A percentile compares a stretch with the other conserved stretches of the same genome.
Evolutionary conservation across 2,888 invertebrate genomes (phyloP).

Genomic region (Parnassius mnemosyne): DNA sequence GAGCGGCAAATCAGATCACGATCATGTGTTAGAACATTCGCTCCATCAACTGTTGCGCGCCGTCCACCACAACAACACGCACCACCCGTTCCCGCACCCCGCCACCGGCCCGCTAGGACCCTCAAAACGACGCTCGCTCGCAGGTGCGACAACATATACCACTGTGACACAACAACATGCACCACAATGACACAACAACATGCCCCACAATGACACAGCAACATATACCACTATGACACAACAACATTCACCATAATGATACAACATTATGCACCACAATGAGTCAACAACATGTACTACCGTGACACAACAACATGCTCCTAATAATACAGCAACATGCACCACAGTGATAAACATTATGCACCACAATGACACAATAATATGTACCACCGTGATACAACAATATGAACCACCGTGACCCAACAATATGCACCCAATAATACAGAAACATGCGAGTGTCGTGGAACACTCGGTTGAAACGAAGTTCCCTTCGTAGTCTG

Average conservation of each 20-base stretch:
- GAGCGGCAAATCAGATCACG: conserved; percentile 86
- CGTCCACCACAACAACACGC: conserved; percentile 94
- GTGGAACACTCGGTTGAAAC: no score
- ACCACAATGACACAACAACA: no score
- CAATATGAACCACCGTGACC: no score
- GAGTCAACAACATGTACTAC: not conserved
- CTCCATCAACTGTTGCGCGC: conserved; percentile 95
- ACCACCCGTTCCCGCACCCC: conserved; percentile 97
- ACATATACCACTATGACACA: not conserved
- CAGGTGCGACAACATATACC: conserved; percentile 74
- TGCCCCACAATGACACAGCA: not conserved
- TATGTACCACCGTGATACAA: no score
- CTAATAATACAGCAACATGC: no score
- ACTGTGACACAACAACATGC: not conserved
- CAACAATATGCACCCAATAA: no score
- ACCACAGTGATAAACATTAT: no score
- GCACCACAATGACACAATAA: no score
- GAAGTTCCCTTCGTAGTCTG: no score
- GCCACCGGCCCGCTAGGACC: conserved; percentile 96
- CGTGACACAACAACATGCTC: not conserved
- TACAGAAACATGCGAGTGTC: no score
- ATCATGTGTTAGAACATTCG: conserved; percentile 98
- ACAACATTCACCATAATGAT: no score
- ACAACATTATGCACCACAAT: no score
- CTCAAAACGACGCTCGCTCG: conserved; percentile 93